These are phyloP conservation scores for Coregonus suidteri DNA, from an alignment of 2,797 vertebrate genomes.

Conservation along the genomic window DNA sequence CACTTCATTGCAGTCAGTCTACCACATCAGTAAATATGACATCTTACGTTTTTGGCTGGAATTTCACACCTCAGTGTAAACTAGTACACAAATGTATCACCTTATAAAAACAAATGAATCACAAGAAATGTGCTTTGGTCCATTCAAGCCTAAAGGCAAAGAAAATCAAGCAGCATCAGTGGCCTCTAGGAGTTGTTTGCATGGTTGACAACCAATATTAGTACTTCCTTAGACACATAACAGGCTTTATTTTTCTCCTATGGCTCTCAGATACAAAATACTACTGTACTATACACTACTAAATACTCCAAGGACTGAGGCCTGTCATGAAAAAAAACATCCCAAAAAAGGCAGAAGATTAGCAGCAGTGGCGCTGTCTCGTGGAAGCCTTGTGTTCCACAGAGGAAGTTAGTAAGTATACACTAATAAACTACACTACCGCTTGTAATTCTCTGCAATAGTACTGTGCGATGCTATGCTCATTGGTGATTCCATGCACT, in stretches of 20 bases:
- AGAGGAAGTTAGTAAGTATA: no score
- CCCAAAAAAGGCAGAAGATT: no score
- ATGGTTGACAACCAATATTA: not conserved
- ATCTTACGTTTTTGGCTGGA: not conserved
- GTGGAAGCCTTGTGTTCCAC: no score
- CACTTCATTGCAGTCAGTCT: not conserved
- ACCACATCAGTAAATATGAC: not conserved
- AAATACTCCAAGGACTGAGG: not conserved
- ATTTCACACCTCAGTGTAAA: not conserved
- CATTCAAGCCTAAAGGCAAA: not conserved
- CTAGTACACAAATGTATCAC: not conserved
- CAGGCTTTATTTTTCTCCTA: not conserved
- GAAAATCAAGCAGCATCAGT: not conserved
- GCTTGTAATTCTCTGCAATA: no score
- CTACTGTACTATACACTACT: not conserved
- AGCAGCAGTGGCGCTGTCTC: no score
- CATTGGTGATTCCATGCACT: not conserved
- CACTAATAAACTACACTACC: no score
- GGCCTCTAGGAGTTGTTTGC: not conserved
- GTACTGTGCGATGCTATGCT: not conserved
- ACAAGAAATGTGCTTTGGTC: not conserved
- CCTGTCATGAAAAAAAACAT: no score
- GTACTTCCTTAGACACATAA: not conserved
- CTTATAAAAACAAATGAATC: not conserved
- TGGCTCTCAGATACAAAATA: not conserved